phyloP scores from a whole-genome alignment of 2,113 vertebrate species.

The Thunnus thynnus region DNA sequence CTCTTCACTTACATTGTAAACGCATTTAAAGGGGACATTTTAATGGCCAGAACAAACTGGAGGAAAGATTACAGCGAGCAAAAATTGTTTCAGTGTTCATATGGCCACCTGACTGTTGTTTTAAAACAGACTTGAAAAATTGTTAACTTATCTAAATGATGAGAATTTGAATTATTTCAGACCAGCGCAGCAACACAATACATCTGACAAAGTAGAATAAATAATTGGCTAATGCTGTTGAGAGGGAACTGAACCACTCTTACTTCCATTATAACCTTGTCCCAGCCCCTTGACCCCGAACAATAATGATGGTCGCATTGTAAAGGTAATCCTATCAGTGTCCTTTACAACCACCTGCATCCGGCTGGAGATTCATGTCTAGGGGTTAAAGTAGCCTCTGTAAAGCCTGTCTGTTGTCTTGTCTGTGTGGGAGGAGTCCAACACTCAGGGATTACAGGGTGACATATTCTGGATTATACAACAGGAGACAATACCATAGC shows the following conservation, averaged over 20 bases:
- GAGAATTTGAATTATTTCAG: background rate
- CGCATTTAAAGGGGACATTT: too few species aligned
- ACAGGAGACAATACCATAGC: slow-evolving; percentile 30
- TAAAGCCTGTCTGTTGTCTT: slow-evolving; percentile 55
- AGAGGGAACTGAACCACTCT: background rate
- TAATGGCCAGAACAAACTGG: too few species aligned
- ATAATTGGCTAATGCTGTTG: background rate
- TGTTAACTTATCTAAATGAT: background rate
- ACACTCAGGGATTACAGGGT: slow-evolving; percentile 52
- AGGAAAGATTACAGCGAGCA: too few species aligned
- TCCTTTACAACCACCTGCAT: slow-evolving; percentile 22
- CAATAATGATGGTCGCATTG: background rate
- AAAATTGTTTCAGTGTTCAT: too few species aligned
- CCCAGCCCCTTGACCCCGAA: slow-evolving; percentile 6
- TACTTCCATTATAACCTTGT: background rate
- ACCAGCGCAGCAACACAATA: background rate
- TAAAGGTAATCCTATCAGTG: slow-evolving; percentile 58
- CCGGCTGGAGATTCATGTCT: slow-evolving; percentile 32
- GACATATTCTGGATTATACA: slow-evolving; percentile 61
- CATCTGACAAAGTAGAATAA: background rate
- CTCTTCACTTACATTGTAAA: too few species aligned
- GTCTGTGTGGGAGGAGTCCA: slow-evolving; percentile 68
- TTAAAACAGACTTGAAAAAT: too few species aligned
- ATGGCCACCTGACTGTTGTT: too few species aligned
- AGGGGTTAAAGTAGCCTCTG: slow-evolving; percentile 46